Conservation (phyloP, 2,113 vertebrate species). For the Spilogale gracilis region DNA sequence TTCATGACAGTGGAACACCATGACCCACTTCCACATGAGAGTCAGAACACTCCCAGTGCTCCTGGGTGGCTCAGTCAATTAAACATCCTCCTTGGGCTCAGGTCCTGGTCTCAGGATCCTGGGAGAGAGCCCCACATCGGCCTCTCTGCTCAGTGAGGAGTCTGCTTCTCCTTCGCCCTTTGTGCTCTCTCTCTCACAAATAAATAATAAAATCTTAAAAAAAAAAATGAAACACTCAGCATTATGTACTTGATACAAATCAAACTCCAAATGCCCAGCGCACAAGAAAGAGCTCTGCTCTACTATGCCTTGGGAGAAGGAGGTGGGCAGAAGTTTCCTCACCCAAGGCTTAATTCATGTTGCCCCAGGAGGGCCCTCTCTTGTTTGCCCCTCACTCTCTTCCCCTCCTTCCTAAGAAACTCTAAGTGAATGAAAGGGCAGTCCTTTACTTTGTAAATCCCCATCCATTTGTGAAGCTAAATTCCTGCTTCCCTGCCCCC, state of each 20-base stretch:
- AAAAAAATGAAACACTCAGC: neutral
- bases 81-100: neutral
- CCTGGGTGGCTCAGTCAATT: neutral
- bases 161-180: too few species aligned
- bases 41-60: neutral
- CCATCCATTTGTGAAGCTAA: neutral
- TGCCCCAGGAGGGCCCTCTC: neutral
- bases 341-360: conserved; percentile 4
- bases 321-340: neutral
- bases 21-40: conserved; percentile 28
- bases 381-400: neutral
- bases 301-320: neutral
- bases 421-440: neutral
- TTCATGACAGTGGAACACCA: neutral
- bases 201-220: neutral
- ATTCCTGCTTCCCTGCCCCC: too few species aligned
- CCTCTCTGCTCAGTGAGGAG: neutral
- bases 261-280: neutral
- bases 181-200: too few species aligned
- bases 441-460: neutral
- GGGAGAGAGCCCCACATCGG: neutral
- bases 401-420: conserved; percentile 5
- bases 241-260: neutral
- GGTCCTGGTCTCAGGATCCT: neutral
- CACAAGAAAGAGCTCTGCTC: neutral